phyloP scores from a whole-genome alignment of 1,140 invertebrate genomes.

The Amphibalanus amphitrite region DNA sequence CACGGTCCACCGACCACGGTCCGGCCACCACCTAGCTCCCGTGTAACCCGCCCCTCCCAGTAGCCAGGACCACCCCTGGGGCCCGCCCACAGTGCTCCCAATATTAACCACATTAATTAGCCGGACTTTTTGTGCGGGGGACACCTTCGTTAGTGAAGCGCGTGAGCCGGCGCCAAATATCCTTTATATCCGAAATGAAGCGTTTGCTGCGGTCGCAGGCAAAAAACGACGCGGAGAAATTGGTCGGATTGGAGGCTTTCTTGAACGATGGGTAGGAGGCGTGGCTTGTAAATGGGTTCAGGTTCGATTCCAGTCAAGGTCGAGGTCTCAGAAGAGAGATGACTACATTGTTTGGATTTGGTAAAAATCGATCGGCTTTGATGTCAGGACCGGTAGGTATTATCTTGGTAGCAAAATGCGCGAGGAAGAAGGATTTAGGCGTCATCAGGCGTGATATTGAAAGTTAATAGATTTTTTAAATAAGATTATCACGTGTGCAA shows the following conservation, averaged over 20 bases:
- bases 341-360: not conserved
- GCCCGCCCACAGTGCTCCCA: not conserved
- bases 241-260: not conserved
- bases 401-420: too few relatives aligned
- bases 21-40: too few relatives aligned
- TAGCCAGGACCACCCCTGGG: not conserved
- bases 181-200: not conserved
- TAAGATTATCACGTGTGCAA: too few relatives aligned
- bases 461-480: too few relatives aligned
- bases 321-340: not conserved
- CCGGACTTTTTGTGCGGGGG: not conserved
- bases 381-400: not conserved
- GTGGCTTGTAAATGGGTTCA: not conserved
- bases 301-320: not conserved
- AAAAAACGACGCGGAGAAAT: not conserved
- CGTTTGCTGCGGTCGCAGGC: not conserved
- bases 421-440: too few relatives aligned
- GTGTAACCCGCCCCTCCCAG: too few relatives aligned
- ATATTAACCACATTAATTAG: slow-evolving; percentile 1
- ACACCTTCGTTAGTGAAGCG: not conserved
- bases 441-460: too few relatives aligned
- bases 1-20: too few relatives aligned
- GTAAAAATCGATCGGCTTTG: not conserved
- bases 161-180: not conserved
- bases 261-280: not conserved